Base-by-base conservation (phyloP, 1,140 invertebrate species). In the Dendrolimus kikuchii region DNA sequence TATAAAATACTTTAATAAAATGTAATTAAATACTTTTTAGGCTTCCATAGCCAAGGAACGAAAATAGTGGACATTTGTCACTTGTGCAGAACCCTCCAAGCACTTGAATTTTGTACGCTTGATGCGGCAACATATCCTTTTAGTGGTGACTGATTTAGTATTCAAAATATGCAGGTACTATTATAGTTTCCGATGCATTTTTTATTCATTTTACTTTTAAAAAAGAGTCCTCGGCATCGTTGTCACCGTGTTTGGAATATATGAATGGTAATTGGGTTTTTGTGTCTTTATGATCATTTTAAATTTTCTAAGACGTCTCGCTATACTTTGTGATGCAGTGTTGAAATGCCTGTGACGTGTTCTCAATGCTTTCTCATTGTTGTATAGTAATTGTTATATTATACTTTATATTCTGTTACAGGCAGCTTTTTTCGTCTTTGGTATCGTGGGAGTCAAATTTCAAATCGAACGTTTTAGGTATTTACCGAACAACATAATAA, bases 181-280 rank as follows among this genome's bases (percentile, higher is more conserved):
- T 65, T 68, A 68, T 60, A 46, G 56, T 59, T 60, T 66, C 47
- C 61, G 54, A 68, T 73, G 50, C 4, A 48, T 58, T 61, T 66
- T 71, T 71, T 69, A 53, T 62, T 65, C 54, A 59, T 62, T 62
- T 59, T 47, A 62, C 59, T 68, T 66, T 68, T 67, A 49, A 66
- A 23, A 64, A 58, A 63, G 58, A 64, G 64, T 62, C 49, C 61
- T 61, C 50, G 55, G 57, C 49, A 57, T 49, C 55, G 61, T 55
- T 68, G 74, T 70, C 67, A 65, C 59, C 62, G 65, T 71, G 73
- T 61, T 47, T 57, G 47, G 78, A 81, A 81, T 81, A 81, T 63
- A 74, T 79, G 66, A 79, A 81, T 74, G 67, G 52, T 78, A 75
- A 76, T 75, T 74, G 68, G 56, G 52, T 67, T 64, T 71, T 74